phyloP scores from a whole-genome alignment of 2,113 vertebrate genomes.

The Phocoena phocoena region DNA sequence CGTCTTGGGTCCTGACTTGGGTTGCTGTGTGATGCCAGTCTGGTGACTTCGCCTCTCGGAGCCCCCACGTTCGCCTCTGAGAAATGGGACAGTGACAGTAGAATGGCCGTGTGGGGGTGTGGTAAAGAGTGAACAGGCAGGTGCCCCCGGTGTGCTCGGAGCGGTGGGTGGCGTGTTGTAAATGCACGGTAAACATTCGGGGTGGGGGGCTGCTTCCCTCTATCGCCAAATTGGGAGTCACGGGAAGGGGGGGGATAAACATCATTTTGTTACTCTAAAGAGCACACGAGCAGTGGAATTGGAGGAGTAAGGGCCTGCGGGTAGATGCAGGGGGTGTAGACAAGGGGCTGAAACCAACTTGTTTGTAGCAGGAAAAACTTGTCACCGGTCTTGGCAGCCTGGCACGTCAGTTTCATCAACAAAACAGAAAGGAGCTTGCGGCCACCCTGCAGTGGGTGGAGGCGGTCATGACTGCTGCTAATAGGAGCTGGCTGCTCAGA shows the following conservation, averaged over 20 bases:
- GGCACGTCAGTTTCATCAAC: background rate
- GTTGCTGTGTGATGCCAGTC: background rate
- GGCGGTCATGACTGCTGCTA: background rate
- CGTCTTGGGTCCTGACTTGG: background rate
- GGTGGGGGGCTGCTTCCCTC: background rate
- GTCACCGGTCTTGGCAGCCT: background rate
- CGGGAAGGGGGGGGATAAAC: background rate
- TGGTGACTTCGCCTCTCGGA: background rate
- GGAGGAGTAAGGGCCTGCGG: background rate
- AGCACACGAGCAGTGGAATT: accelerated
- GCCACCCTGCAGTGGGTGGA: background rate
- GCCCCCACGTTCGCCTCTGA: background rate
- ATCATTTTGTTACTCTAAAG: background rate
- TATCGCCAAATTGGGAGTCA: background rate
- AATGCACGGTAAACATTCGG: accelerated
- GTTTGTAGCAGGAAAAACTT: background rate
- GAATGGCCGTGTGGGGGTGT: accelerated
- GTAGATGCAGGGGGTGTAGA: background rate
- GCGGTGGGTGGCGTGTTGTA: background rate
- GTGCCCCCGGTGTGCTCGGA: background rate
- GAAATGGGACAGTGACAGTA: accelerated
- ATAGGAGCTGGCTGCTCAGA: background rate
- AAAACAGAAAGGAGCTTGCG: background rate
- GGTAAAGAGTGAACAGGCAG: background rate
- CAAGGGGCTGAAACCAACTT: background rate